phyloP scores from a whole-genome alignment of 2,797 vertebrate species.

The Cyclopterus lumpus region DNA sequence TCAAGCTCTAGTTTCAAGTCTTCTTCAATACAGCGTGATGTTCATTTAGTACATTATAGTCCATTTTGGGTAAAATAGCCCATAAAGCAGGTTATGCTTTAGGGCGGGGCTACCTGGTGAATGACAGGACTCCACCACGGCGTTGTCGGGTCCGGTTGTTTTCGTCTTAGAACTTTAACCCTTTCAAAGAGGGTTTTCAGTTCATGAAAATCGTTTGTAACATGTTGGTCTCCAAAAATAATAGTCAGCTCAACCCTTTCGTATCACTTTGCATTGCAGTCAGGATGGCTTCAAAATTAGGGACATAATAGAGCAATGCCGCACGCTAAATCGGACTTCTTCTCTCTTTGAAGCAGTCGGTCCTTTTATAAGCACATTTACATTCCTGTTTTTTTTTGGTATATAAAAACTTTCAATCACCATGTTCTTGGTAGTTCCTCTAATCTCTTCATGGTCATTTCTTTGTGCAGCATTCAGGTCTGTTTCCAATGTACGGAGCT shows the following conservation, averaged over 20 bases:
- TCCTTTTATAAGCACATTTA: not conserved
- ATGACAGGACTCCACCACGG: not conserved
- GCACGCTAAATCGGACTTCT: too few species aligned
- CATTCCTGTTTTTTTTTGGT: not conserved
- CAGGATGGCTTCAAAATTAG: too few species aligned
- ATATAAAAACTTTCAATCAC: not conserved
- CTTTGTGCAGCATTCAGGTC: constrained; percentile 1
- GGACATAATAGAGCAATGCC: too few species aligned
- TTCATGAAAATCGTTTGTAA: too few species aligned
- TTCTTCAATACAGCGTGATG: not conserved
- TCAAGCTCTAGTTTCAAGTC: not conserved
- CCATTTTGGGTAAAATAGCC: not conserved
- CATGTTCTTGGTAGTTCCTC: not conserved
- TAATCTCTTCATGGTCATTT: not conserved
- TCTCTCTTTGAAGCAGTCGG: too few species aligned
- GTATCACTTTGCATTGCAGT: too few species aligned
- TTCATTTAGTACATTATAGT: not conserved
- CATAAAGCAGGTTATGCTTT: not conserved
- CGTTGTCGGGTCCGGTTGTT: too few species aligned
- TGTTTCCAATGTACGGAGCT: constrained; percentile 21
- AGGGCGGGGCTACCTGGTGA: not conserved
- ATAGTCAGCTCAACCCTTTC: not conserved
- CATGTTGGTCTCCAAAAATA: too few species aligned
- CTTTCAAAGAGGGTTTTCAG: too few species aligned
- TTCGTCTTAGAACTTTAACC: too few species aligned